phyloP scores from a whole-genome alignment of 2,888 invertebrate species.

The Melitaea athalia region DNA sequence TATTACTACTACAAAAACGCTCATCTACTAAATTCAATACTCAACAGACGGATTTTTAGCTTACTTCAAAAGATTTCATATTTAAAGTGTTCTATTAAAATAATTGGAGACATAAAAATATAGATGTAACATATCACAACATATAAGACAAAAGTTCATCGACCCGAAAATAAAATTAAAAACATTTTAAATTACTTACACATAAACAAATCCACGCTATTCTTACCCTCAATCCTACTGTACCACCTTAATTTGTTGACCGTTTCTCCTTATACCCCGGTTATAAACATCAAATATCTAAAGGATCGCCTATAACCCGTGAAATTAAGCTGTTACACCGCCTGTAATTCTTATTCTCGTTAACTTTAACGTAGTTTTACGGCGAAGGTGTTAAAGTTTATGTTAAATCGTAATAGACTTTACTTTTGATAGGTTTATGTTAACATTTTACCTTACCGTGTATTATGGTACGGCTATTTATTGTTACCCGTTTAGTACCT shows the following conservation, averaged over 20 bases:
- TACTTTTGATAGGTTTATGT: slow-evolving; percentile 21
- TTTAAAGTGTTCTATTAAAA: too few relatives aligned
- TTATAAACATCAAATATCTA: slow-evolving; percentile 73
- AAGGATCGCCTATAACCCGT: slow-evolving; percentile 62
- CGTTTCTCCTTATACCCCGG: slow-evolving; percentile 56
- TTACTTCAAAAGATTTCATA: too few relatives aligned
- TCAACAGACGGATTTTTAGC: too few relatives aligned
- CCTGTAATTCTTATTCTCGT: slow-evolving; percentile 52
- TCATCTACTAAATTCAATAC: too few relatives aligned
- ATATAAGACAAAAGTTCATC: neutral
- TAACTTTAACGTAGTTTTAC: slow-evolving; percentile 41
- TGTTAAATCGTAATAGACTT: slow-evolving; percentile 19
- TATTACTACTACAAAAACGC: too few relatives aligned
- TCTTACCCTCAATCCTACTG: slow-evolving; percentile 44
- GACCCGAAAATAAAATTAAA: neutral
- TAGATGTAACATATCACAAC: neutral
- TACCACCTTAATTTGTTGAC: slow-evolving; percentile 74
- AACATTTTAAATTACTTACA: neutral
- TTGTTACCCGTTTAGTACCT: neutral
- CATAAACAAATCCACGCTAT: slow-evolving; percentile 10
- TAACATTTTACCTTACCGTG: neutral
- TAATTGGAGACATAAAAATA: neutral
- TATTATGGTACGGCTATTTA: neutral
- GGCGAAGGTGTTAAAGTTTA: slow-evolving; percentile 12
- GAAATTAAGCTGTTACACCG: slow-evolving; percentile 61